Evolutionary conservation across 92 coral and sea anemone species (phyloP), one percentile per base, ranked within the genome.

Genomic region (Palythoa grandis): DNA sequence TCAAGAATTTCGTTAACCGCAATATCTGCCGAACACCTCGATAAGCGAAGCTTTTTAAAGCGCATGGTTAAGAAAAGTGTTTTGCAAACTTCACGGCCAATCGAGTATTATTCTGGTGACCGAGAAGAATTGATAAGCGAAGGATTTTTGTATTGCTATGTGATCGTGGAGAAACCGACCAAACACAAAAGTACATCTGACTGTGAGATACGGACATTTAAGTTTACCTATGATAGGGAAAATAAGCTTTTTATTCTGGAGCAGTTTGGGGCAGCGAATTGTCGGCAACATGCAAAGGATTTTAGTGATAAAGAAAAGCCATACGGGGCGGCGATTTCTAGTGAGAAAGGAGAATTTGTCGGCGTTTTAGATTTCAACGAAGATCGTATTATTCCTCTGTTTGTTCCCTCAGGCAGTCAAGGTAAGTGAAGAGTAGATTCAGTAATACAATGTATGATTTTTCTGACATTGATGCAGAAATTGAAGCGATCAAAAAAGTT

Each of bases 51-150:
- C 12, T 94, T 94, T 80, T 92, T 94, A 13, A 94, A 92, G 88
- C 88, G 91, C 80, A 94, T 94, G 95, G 95, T 90, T 60, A 94
- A 94, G 89, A 92, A 87, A 87, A 93, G 95, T 43, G 92, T 89
- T 83, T 87, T 94, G 60, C 95, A 94, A 76, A 94, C 92, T n/a
- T 88, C 88, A 79, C 89, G 95, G 61, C 95, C 95, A 7, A 67
- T 92, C 43, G 92, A 88, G 0, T 92, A 92, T 82, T 78, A 23
- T 71, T 69, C 85, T 40, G 86, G 74, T 76, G 83, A 74, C 35
- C 82, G 75, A n/a, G 82, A 69, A 48, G 92, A 89, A 37, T 69
- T 92, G 39, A 25, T 72, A 12, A 23, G 47, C 11, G 94, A 92
- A 2, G 92, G 92, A 5, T 74, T 86, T 39, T 52, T 80, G 35